Evolutionary conservation across 2,797 vertebrate species (phyloP).

Genomic region (Phrynocephalus vlangalii): DNA sequence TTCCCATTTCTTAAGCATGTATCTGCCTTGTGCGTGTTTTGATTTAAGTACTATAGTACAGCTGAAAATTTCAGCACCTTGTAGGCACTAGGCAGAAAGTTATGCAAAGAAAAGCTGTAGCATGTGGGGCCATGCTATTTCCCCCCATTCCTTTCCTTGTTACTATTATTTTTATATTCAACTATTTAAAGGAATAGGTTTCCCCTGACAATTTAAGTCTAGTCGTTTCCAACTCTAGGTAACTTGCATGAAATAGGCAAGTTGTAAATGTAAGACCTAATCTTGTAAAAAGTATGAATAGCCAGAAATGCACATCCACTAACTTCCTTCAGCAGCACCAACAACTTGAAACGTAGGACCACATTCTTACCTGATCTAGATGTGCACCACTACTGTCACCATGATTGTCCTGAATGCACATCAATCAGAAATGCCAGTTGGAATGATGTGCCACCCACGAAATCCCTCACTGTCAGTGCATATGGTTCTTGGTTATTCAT

Average conservation of each 20-base stretch:
- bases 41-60: conserved; percentile 6
- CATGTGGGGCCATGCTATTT: conserved; percentile 60
- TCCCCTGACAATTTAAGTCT: no score
- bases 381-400: neutral
- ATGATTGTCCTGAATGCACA: neutral
- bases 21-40: conserved; percentile 58
- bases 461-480: neutral
- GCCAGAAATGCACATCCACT: neutral
- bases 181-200: no score
- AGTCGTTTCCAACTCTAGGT: neutral
- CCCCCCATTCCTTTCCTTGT: no score
- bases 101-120: neutral
- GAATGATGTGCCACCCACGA: neutral
- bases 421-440: neutral
- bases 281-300: neutral
- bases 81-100: conserved; percentile 1
- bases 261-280: neutral
- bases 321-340: neutral
- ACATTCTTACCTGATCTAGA: neutral
- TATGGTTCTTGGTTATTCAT: neutral
- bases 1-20: conserved; percentile 45
- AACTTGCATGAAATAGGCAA: neutral
- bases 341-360: neutral
- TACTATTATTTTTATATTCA: conserved; percentile 21
- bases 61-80: neutral